Base-by-base conservation (phyloP, 2,888 invertebrate species). In the Drosophila macrospina region DNA sequence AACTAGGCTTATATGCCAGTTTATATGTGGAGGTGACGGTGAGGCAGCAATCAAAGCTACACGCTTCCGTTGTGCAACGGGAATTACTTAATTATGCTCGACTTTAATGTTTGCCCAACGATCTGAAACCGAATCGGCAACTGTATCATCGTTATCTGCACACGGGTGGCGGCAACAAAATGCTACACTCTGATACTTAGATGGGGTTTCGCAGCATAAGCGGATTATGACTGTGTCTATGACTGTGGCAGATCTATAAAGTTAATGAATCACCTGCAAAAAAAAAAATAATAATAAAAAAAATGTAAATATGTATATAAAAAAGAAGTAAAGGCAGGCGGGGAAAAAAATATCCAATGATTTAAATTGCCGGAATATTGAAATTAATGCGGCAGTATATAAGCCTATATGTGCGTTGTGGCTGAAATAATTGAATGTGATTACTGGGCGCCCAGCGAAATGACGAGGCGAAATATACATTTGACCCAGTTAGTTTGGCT, bases 21-120 rank as follows among this genome's bases (percentile, higher is more conserved):
- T 55, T 56, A 42, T 5, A 34, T 11, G 10, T 7, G 7, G 36
- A n/a, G n/a, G n/a, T n/a, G 15, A 5, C 1, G 1, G 20, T 13
- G 42, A 32, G 59, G 10, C 42, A 44, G 72, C 79, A 88, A 83
- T 86, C 88, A 74, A 44, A 73, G 69, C 70, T 64, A 72, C 62
- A 69, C 64, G 72, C 61, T 83, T 88, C 87, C 84, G 89, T 42
- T 70, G 47, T 60, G 71, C 65, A 59, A 44, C 59, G 74, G 74
- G 82, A 87, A 87, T 89, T 74, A 78, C 88, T 79, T 87, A 85
- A 89, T 86, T 85, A 85, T 69, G 71, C 56, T 81, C 56, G 70
- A 85, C 80, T 84, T 77, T 78, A 88, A 86, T 80, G 78, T 67
- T 64, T 69, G 67, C 54, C 62, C 48, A 34, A 50, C 62, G 62